A percentile compares a stretch with the other conserved stretches of the same genome.
Evolutionary conservation across 2,888 invertebrate species (phyloP).

Genomic region (Folsomia manolachei): DNA sequence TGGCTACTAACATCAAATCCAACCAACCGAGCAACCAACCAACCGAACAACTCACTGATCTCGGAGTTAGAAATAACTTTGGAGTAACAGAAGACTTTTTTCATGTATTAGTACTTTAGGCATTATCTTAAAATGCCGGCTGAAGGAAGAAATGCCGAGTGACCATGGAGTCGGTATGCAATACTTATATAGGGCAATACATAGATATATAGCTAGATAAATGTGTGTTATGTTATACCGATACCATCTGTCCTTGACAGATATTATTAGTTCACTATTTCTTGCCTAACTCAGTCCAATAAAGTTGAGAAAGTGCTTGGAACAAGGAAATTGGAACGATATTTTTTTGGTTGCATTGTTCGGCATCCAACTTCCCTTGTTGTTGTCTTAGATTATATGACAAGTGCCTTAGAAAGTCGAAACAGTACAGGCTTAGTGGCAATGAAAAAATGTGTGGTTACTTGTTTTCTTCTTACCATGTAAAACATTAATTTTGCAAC

Average conservation of each 20-base stretch:
- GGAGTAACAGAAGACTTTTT: conserved; percentile 18
- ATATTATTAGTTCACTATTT: background rate
- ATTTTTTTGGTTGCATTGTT: background rate
- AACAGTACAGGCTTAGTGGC: no score
- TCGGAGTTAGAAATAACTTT: conserved; percentile 30
- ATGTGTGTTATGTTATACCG: no score
- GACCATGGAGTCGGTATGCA: no score
- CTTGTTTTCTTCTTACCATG: no score
- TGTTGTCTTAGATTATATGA: background rate
- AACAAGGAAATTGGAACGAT: background rate
- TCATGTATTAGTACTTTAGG: background rate
- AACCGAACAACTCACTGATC: conserved; percentile 23
- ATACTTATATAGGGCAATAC: no score
- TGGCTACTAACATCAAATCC: no score
- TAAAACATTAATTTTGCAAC: no score
- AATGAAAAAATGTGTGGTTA: no score
- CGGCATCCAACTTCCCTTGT: background rate
- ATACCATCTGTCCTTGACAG: background rate
- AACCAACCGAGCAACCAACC: background rate
- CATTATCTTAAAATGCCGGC: background rate
- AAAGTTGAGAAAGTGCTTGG: background rate
- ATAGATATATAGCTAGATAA: no score
- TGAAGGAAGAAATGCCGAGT: background rate
- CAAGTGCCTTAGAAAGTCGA: no score
- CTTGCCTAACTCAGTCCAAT: background rate